phyloP scores from a whole-genome alignment of 2,888 invertebrate species.

The Xanthorhoe designata region DNA sequence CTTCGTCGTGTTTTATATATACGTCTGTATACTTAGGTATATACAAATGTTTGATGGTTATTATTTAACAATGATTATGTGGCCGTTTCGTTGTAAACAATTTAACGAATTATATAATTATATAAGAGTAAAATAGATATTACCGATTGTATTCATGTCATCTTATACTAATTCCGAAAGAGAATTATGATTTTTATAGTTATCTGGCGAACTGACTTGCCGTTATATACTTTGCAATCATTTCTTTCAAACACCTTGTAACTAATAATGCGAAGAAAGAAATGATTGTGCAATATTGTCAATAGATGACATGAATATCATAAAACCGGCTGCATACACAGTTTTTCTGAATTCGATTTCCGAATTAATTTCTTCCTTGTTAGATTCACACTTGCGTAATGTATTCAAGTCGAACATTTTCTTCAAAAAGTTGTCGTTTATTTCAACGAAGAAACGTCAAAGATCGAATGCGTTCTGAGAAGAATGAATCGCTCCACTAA shows the following conservation, averaged over 20 bases:
- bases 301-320: not conserved
- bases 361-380: not conserved
- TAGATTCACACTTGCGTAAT: too few relatives aligned
- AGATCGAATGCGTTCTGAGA: too few relatives aligned
- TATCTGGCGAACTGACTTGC: too few relatives aligned
- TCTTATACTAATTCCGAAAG: too few relatives aligned
- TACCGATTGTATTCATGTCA: not conserved
- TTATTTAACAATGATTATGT: constrained; percentile 11
- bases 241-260: not conserved
- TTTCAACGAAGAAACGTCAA: too few relatives aligned
- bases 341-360: not conserved
- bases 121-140: not conserved
- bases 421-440: too few relatives aligned
- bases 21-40: constrained; percentile 3
- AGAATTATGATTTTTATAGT: too few relatives aligned
- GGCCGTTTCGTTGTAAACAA: constrained; percentile 8
- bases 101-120: constrained; percentile 2
- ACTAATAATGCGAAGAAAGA: not conserved
- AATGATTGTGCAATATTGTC: not conserved
- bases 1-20: constrained; percentile 13
- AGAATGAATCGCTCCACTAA: not conserved
- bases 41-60: constrained; percentile 15
- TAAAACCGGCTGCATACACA: not conserved
- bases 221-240: not conserved
- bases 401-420: too few relatives aligned